Percentiles rank a stretch among this genome's conserved stretches.
phyloP scores from a whole-genome alignment of 2,113 vertebrate genomes.

The Progne subis region DNA sequence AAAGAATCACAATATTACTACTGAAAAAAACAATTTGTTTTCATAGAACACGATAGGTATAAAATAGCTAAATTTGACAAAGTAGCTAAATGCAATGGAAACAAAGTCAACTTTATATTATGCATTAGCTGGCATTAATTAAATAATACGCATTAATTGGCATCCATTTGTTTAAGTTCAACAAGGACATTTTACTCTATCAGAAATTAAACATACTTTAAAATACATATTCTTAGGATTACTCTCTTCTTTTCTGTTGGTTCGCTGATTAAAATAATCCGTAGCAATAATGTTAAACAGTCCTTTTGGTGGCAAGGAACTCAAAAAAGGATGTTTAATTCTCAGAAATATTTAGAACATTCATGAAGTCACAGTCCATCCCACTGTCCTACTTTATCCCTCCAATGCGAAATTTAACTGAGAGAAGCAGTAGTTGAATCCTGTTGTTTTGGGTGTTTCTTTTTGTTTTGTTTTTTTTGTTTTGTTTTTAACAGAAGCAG shows the following conservation, averaged over 20 bases:
- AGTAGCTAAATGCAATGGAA: not conserved
- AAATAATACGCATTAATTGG: not conserved
- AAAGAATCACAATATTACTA: not conserved
- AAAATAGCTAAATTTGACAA: not conserved
- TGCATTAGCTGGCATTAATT: not conserved
- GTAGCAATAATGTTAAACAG: not conserved
- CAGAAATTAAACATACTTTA: not conserved
- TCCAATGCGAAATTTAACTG: not conserved
- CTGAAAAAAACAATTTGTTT: not conserved
- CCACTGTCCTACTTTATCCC: not conserved
- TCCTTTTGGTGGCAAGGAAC: not conserved
- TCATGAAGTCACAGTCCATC: not conserved
- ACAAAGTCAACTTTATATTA: not conserved
- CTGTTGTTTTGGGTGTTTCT: not conserved
- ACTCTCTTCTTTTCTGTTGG: not conserved
- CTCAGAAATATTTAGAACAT: not conserved
- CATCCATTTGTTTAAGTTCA: not conserved
- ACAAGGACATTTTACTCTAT: not conserved
- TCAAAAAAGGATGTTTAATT: not conserved
- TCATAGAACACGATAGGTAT: not conserved
- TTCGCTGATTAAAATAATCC: not conserved
- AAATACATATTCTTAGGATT: not conserved
- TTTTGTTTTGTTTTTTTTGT: too few species aligned
- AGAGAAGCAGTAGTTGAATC: not conserved
- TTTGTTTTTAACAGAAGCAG: not conserved